Conservation (phyloP, 2,888 invertebrate species). For the Autographa gamma region DNA sequence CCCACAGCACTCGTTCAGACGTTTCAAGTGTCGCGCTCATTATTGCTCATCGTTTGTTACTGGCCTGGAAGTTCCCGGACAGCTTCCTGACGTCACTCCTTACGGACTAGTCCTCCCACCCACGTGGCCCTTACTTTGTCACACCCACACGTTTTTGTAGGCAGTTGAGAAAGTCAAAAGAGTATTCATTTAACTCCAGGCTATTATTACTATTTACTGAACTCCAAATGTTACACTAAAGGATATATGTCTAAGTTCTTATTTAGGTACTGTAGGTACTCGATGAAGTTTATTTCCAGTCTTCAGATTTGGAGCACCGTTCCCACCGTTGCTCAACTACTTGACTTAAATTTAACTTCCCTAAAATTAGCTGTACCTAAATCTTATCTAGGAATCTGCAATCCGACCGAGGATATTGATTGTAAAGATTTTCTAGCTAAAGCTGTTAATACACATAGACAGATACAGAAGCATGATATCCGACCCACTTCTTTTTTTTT, state of each 20-base stretch:
- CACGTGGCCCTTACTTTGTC: conserved; percentile 4
- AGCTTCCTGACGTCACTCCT: not conserved
- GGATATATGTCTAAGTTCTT: too few relatives aligned
- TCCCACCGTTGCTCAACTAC: too few relatives aligned
- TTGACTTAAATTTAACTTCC: too few relatives aligned
- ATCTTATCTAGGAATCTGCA: too few relatives aligned
- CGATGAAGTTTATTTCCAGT: too few relatives aligned
- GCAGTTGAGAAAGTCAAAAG: not conserved
- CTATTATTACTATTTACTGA: too few relatives aligned
- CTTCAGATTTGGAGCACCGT: too few relatives aligned
- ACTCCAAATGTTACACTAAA: too few relatives aligned
- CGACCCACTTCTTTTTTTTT: too few relatives aligned
- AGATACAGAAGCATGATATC: not conserved
- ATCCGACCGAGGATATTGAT: too few relatives aligned
- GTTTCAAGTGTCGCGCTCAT: not conserved
- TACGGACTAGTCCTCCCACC: not conserved
- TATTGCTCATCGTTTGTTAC: conserved; percentile 4
- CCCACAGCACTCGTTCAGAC: not conserved
- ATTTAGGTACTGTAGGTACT: too few relatives aligned
- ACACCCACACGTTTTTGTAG: not conserved
- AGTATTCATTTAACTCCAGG: not conserved
- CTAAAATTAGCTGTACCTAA: too few relatives aligned
- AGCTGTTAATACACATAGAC: not conserved
- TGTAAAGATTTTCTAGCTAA: not conserved
- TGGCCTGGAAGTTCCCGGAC: not conserved